These are phyloP conservation scores for Hydrolagus colliei DNA, from an alignment of 2,797 vertebrate species.

Conservation along the genomic window DNA sequence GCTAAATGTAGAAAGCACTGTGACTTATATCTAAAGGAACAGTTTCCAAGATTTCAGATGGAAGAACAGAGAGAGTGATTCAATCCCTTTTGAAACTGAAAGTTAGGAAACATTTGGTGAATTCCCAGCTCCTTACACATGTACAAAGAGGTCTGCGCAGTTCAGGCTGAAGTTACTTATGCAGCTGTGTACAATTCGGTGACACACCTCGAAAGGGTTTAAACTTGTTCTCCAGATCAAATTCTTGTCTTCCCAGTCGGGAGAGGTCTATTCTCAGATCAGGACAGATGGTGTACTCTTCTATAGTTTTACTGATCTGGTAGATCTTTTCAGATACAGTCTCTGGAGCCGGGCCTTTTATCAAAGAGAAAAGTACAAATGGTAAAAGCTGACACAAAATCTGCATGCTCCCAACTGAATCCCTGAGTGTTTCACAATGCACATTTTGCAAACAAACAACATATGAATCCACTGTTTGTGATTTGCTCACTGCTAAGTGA, in stretches of 20 bases:
- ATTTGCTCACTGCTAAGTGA: too few relatives aligned
- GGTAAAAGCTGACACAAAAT: not conserved
- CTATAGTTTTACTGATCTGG: slow-evolving; percentile 91
- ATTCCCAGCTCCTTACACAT: not conserved
- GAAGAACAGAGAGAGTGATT: not conserved
- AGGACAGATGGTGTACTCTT: slow-evolving; percentile 90
- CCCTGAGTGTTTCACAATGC: not conserved
- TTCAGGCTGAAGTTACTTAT: not conserved
- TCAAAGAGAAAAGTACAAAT: not conserved
- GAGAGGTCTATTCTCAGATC: slow-evolving; percentile 91
- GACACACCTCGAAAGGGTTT: slow-evolving; percentile 90
- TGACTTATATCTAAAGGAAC: not conserved
- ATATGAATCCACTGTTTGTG: not conserved
- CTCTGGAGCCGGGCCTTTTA: slow-evolving; percentile 82
- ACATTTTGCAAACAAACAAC: not conserved
- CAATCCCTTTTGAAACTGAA: not conserved
- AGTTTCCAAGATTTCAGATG: not conserved
- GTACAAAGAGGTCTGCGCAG: not conserved
- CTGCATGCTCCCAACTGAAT: not conserved
- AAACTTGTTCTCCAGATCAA: slow-evolving; percentile 97
- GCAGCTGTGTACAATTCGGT: not conserved
- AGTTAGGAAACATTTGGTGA: too few relatives aligned
- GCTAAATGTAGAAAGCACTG: too few relatives aligned
- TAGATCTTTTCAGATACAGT: slow-evolving; percentile 85
- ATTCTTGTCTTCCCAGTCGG: slow-evolving; percentile 87